Evolutionary conservation across 2,888 invertebrate genomes (phyloP).

Genomic region (Anticlea derivata): DNA sequence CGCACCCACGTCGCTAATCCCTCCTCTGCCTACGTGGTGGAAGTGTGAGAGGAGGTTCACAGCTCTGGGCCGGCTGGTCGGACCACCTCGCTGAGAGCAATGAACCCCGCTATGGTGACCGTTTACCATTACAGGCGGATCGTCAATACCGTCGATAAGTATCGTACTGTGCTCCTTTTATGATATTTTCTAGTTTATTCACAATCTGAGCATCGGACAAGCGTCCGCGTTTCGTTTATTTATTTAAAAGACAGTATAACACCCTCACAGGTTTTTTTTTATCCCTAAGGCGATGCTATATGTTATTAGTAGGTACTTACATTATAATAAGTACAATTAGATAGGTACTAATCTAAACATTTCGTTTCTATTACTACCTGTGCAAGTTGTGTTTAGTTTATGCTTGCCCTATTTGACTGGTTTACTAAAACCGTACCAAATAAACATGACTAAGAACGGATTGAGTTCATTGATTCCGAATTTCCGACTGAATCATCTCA

Average conservation of each 20-base stretch:
- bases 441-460: slow-evolving; percentile 4
- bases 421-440: slow-evolving; percentile 3
- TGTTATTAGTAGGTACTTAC: too few species aligned
- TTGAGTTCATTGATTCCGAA: slow-evolving; percentile 15
- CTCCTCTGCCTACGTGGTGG: slow-evolving; percentile 4
- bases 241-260: too few species aligned
- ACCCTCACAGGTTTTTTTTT: too few species aligned
- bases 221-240: slow-evolving; percentile 7
- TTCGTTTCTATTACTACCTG: too few species aligned
- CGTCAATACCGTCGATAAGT: slow-evolving; percentile 40
- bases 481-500: background rate
- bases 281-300: too few species aligned
- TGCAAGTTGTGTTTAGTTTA: slow-evolving; percentile 1
- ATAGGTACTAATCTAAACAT: too few species aligned
- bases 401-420: background rate
- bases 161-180: slow-evolving; percentile 35
- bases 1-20: slow-evolving; percentile 18
- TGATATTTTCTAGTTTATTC: slow-evolving; percentile 28
- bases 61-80: slow-evolving; percentile 27
- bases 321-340: too few species aligned
- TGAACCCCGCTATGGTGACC: slow-evolving; percentile 48
- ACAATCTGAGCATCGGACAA: slow-evolving; percentile 12
- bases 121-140: slow-evolving; percentile 41
- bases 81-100: slow-evolving; percentile 41
- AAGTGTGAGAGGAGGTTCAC: slow-evolving; percentile 10